phyloP scores from a whole-genome alignment of 2,113 vertebrate species.

The Oryzias woworae region DNA sequence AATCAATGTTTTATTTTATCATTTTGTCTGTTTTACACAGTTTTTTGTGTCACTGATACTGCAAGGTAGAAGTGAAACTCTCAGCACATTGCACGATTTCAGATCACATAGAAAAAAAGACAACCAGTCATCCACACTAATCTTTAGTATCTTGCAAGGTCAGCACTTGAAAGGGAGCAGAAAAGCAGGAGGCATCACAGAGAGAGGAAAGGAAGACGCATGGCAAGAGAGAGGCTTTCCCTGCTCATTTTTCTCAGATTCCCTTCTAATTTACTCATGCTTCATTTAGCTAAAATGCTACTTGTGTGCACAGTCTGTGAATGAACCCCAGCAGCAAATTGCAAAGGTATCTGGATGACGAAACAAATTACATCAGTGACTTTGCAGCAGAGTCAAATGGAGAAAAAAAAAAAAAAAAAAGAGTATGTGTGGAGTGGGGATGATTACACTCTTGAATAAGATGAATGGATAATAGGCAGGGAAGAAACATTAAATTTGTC shows the following conservation, averaged over 20 bases:
- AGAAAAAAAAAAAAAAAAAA: not conserved
- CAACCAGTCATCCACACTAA: constrained; percentile 31
- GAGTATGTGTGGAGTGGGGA: not conserved
- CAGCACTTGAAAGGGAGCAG: constrained; percentile 31
- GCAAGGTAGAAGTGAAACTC: constrained; percentile 3
- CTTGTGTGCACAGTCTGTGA: constrained; percentile 26
- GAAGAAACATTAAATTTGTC: constrained; percentile 55
- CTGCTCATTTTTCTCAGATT: constrained; percentile 23
- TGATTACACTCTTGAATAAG: constrained; percentile 57
- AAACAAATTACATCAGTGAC: constrained; percentile 40
- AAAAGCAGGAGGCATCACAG: constrained; percentile 11
- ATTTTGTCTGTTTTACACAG: not conserved
- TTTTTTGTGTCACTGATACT: not conserved
- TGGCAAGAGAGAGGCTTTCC: not conserved
- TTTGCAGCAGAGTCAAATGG: constrained; percentile 18
- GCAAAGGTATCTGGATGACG: constrained; percentile 41
- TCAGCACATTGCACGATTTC: not conserved
- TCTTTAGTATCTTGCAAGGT: constrained; percentile 29
- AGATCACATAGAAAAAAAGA: constrained; percentile 13
- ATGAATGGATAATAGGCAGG: constrained; percentile 45
- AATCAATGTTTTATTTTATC: too few species aligned
- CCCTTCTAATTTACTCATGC: constrained; percentile 30
- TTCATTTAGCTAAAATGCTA: constrained; percentile 42
- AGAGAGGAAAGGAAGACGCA: constrained; percentile 1
- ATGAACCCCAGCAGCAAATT: constrained; percentile 23